phyloP scores from a whole-genome alignment of 2,888 invertebrate genomes.

The Euproctis similis region DNA sequence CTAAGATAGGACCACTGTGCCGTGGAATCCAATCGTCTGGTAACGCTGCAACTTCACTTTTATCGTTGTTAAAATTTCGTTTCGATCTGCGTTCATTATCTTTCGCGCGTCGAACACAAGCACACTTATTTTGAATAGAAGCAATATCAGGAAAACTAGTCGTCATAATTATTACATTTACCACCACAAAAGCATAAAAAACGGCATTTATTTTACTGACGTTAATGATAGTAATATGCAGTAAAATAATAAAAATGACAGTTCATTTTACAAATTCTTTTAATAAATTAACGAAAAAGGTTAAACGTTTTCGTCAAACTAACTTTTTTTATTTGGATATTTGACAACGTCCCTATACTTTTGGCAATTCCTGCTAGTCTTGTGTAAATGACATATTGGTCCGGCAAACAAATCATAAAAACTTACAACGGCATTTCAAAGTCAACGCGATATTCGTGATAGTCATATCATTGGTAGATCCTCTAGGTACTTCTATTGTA shows the following conservation, averaged over 20 bases:
- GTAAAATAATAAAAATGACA: not conserved
- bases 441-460: too few relatives aligned
- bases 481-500: too few relatives aligned
- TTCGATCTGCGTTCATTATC: slow-evolving; percentile 17
- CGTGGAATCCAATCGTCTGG: slow-evolving; percentile 48
- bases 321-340: too few relatives aligned
- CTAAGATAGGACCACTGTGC: slow-evolving; percentile 41
- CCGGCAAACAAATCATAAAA: too few relatives aligned
- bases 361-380: too few relatives aligned
- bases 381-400: too few relatives aligned
- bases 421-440: too few relatives aligned
- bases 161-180: slow-evolving; percentile 3
- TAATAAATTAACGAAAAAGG: not conserved
- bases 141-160: not conserved
- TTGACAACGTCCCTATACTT: too few relatives aligned
- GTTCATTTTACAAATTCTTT: not conserved
- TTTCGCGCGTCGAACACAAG: not conserved
- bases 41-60: slow-evolving; percentile 45
- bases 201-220: too few relatives aligned
- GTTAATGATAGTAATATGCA: not conserved
- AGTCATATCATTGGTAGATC: too few relatives aligned
- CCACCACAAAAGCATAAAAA: too few relatives aligned
- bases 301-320: too few relatives aligned
- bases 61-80: slow-evolving; percentile 42
- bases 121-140: not conserved